Evolutionary conservation across 2,888 invertebrate species (phyloP), one percentile per base, ranked within the genome.

Genomic region (Augiades crinisus): DNA sequence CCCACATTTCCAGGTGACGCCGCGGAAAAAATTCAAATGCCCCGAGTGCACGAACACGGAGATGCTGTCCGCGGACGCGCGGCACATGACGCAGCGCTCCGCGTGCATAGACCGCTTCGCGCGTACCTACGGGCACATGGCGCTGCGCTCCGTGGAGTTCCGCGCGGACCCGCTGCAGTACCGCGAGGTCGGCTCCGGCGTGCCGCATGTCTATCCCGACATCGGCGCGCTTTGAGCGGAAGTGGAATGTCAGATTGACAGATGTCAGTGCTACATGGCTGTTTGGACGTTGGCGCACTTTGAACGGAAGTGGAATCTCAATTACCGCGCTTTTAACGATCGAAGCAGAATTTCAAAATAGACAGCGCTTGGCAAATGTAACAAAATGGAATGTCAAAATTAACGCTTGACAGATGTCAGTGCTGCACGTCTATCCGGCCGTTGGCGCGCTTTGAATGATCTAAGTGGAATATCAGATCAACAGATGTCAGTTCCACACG

Each of bases 11-110:
- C 78, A 95, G 95, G 97, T 98, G 21, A 95, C 98, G 0, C 98
- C 98, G 0, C 92, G 98, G 3, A 98, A 99, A 75, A 99, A 99
- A 77, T 99, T 99, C 87, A 98, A 98, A 77, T 99, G 98, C 72
- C 98, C 98, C 0, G 96, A 98, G 75, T 98, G 98, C 81, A 94
- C 94, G 2, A 97, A 96, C 79, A 97, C 95, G 0, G 98, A 98
- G 83, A 98, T 97, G 96, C 79, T 99, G 5, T 98, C 98, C 0
- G 96, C 97, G 0, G 98, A 98, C 83, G 91, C 95, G 22, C 94
- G 94, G 21, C 98, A 99, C 77, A 98, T 99, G 98, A 93, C 95
- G 2, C 96, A 96, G 73, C 90, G 99, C 3, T 97, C 98, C 0
- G 94, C 95, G 17, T 99, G 98, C 75, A 95, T 99, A 31, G 95